Conservation (phyloP, 2,797 vertebrate species). For the Pipistrellus pygmaeus region DNA sequence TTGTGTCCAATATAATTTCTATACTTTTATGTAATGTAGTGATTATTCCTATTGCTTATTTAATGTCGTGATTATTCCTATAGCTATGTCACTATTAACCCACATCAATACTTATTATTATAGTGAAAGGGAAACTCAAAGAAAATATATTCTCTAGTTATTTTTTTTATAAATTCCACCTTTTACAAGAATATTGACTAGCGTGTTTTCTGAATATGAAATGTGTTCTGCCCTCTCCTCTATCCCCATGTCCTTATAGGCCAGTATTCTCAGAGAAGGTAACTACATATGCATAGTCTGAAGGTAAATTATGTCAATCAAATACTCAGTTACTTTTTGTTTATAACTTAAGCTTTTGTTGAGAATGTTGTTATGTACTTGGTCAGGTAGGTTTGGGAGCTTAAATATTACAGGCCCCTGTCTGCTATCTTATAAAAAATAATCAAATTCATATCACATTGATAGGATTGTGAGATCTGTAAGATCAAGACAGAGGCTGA, state of each 20-base stretch:
- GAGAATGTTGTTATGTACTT: not conserved
- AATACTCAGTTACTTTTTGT: not conserved
- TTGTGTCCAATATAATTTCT: not conserved
- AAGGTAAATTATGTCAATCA: not conserved
- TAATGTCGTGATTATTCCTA: not conserved
- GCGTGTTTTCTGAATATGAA: not conserved
- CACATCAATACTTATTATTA: not conserved
- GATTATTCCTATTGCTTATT: not conserved
- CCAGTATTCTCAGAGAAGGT: not conserved
- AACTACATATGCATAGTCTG: not conserved
- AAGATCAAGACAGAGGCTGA: conserved; percentile 54
- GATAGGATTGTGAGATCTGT: conserved; percentile 48
- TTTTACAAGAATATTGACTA: not conserved
- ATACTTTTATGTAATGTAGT: not conserved
- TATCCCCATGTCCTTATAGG: too few relatives aligned
- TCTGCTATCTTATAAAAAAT: conserved; percentile 54
- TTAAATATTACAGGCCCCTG: not conserved
- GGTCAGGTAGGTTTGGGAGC: not conserved
- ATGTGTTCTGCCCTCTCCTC: accelerated
- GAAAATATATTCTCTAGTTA: not conserved
- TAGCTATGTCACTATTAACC: not conserved
- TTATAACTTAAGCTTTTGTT: not conserved
- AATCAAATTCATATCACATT: conserved; percentile 47
- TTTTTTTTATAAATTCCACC: not conserved
- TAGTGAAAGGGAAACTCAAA: not conserved